phyloP scores from a whole-genome alignment of 37 sponge, comb jelly and placozoan genomes.

The Hormiphora californensis region DNA sequence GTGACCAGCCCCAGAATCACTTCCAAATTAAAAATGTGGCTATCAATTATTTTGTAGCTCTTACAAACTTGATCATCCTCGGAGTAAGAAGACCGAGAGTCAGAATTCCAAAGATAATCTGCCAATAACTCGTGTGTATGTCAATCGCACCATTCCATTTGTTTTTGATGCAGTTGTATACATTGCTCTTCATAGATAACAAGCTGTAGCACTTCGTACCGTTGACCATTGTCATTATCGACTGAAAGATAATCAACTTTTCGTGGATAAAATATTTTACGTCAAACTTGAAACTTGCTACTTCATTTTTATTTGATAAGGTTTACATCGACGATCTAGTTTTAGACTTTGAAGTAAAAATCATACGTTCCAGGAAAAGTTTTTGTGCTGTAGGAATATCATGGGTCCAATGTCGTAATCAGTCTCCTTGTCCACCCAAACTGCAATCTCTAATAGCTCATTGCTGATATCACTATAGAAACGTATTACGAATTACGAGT shows the following conservation, averaged over 20 bases:
- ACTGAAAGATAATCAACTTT: background rate
- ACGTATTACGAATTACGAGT: too few species aligned
- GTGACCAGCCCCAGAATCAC: too few species aligned
- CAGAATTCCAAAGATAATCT: background rate
- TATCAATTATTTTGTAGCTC: too few species aligned
- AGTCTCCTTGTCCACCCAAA: too few species aligned
- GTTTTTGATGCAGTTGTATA: background rate
- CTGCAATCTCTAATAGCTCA: too few species aligned
- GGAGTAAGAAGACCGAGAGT: conserved; percentile 7
- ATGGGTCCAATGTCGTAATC: conserved; percentile 6
- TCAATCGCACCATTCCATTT: background rate
- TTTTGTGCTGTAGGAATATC: background rate
- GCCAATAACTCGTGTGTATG: background rate
- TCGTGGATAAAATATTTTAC: background rate
- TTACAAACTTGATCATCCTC: background rate
- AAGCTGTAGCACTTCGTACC: background rate
- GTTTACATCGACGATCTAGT: background rate
- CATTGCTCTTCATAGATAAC: background rate
- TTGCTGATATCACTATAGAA: too few species aligned
- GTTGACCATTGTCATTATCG: background rate
- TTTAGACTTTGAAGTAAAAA: background rate
- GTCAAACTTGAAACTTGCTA: background rate
- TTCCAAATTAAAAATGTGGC: too few species aligned
- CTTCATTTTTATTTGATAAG: background rate
- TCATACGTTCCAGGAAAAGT: background rate